phyloP scores from a whole-genome alignment of 2,888 invertebrate species.

The Toxonevra muliebris region DNA sequence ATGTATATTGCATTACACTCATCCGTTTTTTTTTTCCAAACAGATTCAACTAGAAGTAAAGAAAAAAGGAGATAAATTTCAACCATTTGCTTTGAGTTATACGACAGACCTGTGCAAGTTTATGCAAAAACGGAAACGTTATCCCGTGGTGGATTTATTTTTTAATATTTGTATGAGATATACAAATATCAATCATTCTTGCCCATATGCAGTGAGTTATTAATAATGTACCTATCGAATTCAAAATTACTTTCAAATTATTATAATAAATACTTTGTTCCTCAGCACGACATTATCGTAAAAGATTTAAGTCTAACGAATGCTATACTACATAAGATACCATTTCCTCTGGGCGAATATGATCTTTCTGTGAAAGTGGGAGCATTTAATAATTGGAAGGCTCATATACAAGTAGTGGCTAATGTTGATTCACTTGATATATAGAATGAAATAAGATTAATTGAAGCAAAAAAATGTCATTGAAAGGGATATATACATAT shows the following conservation, averaged over 20 bases:
- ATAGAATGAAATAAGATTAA: too few relatives aligned
- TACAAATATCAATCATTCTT: conserved; percentile 23
- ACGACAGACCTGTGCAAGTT: conserved; percentile 22
- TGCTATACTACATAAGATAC: too few relatives aligned
- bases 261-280: too few relatives aligned
- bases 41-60: not conserved
- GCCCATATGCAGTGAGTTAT: conserved; percentile 9
- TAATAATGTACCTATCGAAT: not conserved
- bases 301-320: conserved; percentile 19
- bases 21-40: not conserved
- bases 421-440: too few relatives aligned
- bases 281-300: not conserved
- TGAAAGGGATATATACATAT: too few relatives aligned
- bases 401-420: not conserved
- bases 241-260: too few relatives aligned
- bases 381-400: conserved; percentile 15
- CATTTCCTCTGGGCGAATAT: conserved; percentile 18
- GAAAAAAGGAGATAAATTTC: conserved; percentile 16
- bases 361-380: conserved; percentile 9
- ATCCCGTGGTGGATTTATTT: not conserved
- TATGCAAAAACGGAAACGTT: not conserved
- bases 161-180: not conserved
- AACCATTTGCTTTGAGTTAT: conserved; percentile 23
- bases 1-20: not conserved
- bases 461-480: too few relatives aligned